These are phyloP conservation scores for Nymphicus hollandicus DNA, from an alignment of 2,113 vertebrate genomes.

Conservation along the genomic window DNA sequence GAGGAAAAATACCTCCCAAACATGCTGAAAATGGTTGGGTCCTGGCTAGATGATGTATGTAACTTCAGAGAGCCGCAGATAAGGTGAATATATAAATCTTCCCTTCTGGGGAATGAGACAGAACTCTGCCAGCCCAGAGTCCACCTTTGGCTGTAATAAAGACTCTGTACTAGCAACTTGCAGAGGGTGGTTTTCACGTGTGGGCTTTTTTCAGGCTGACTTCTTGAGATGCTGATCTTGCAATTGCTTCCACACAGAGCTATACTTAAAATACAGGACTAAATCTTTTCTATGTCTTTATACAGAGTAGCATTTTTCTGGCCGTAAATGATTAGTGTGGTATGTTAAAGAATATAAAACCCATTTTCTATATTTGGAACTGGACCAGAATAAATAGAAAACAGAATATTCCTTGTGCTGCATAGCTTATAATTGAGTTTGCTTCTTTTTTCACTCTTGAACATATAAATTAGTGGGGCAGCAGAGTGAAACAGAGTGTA, in stretches of 20 bases:
- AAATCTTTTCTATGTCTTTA: background rate
- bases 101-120: background rate
- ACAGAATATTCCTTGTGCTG: background rate
- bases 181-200: background rate
- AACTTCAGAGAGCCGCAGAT: background rate
- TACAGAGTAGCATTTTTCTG: background rate
- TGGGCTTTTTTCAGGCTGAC: background rate
- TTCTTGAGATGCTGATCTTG: background rate
- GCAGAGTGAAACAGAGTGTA: slow-evolving; percentile 40
- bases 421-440: slow-evolving; percentile 26
- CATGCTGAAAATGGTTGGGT: background rate
- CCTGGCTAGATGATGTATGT: background rate
- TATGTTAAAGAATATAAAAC: background rate
- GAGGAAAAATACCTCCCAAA: background rate
- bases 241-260: background rate
- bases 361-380: background rate
- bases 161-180: background rate
- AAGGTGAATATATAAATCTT: background rate
- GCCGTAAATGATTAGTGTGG: background rate
- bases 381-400: slow-evolving; percentile 28
- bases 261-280: background rate
- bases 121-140: background rate
- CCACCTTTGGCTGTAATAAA: background rate
- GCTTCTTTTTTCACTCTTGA: background rate
- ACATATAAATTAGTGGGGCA: slow-evolving; percentile 36